Base-by-base conservation (phyloP, 2,797 vertebrate species). In the Chlorospingus semifuscus region DNA sequence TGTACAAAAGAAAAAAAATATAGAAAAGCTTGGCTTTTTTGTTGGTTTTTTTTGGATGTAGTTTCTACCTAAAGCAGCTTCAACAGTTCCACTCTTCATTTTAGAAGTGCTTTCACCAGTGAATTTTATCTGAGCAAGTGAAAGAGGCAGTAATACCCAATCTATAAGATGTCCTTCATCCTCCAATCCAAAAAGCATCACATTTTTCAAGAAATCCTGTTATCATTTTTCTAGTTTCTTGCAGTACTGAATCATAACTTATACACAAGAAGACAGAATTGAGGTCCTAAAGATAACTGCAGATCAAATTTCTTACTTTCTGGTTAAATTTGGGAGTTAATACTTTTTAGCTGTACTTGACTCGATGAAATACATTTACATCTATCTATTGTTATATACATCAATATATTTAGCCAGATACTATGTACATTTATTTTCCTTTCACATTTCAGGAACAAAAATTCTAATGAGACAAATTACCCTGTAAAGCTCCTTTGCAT, bases 381-480 rank as follows among this genome's bases (percentile, higher is more conserved):
- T 30, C 9, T 71, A 6, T 20, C 17, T 76, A 17, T 65, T 47
- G 12, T 32, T 87, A 14, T 57, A 55, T 36, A n/a, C 14, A 71
- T 22, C 32, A 50, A 52, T 71, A 52, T 22, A 30, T 89, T 66
- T 64, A 37, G 16, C 76, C 41, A 52, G 44, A 75, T 81, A 49
- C 3, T 47, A 37, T 30, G 18, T 47, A 32, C 41, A 59, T 68
- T 72, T 79, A 39, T 46, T 92, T 94, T 93, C 12, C 24, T 83
- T 91, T 82, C 41, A 37, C 26, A 94, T 64, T 88, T 91, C 39
- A 80, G 34, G 19, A 89, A 68, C 10, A 91, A 89, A 88, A 75
- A 81, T 55, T 86, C 68, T 83, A 92, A 91, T 75, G 71, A 95
- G 69, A 93, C 50, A 88, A 92, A 91, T 94, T 76, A 77, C 27